These are phyloP conservation scores for Galeopterus variegatus DNA, from an alignment of 2,113 vertebrate genomes.

Conservation along the genomic window DNA sequence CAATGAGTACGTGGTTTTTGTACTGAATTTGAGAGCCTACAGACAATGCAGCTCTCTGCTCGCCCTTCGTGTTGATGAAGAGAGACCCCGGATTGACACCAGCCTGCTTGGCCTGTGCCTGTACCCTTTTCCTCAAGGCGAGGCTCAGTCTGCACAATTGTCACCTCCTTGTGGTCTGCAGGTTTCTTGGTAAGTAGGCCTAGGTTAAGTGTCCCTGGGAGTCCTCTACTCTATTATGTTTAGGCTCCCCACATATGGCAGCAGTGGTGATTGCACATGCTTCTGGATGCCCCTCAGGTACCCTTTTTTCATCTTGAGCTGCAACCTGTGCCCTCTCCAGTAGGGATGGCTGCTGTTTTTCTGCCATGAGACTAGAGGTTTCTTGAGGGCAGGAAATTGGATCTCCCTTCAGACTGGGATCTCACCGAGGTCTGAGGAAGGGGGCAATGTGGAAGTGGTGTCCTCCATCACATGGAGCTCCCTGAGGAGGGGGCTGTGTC, in stretches of 20 bases:
- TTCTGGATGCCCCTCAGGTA: background rate
- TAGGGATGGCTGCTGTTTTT: background rate
- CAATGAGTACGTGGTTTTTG: background rate
- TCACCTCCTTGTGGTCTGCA: background rate
- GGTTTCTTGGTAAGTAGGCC: rapidly evolving
- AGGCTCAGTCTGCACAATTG: background rate
- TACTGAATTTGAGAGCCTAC: background rate
- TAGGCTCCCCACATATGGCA: background rate
- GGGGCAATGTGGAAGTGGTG: too few relatives aligned
- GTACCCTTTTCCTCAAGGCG: background rate
- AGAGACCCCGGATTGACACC: background rate
- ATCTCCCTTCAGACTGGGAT: background rate
- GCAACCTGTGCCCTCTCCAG: background rate
- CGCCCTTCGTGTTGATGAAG: background rate
- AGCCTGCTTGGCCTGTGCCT: background rate
- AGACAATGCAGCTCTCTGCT: background rate
- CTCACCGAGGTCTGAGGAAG: background rate
- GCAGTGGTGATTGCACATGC: background rate
- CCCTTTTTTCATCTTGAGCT: background rate
- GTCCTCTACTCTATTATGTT: background rate
- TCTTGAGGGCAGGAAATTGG: background rate
- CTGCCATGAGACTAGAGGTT: background rate
- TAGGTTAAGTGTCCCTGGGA: too few relatives aligned
- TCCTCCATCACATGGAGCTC: background rate
- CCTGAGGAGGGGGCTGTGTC: background rate